Evolutionary conservation across 2,888 invertebrate species (phyloP).

Genomic region (Aphelenchoides bicaudatus): DNA sequence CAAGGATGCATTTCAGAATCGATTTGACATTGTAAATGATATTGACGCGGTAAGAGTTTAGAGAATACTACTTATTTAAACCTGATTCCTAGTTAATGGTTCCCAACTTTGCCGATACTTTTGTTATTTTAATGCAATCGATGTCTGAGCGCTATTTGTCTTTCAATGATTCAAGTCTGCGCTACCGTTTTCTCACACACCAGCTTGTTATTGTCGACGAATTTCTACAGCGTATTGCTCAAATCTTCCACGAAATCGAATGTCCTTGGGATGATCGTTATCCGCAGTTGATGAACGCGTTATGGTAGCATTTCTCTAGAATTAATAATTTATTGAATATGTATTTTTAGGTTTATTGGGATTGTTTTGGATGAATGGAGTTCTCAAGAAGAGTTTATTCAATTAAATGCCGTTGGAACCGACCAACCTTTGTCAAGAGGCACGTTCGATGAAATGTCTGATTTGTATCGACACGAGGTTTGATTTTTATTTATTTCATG

Average conservation of each 20-base stretch:
- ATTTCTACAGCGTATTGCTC: slow-evolving; percentile 35
- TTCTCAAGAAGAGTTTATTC: slow-evolving; percentile 27
- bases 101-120: slow-evolving; percentile 43
- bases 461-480: slow-evolving; percentile 35
- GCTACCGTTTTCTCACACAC: slow-evolving; percentile 34
- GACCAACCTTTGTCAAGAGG: slow-evolving; percentile 29
- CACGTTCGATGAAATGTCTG: slow-evolving; percentile 35
- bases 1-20: slow-evolving; percentile 29
- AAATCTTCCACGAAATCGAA: slow-evolving; percentile 29
- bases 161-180: slow-evolving; percentile 35
- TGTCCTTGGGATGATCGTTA: slow-evolving; percentile 34
- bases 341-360: slow-evolving; percentile 28
- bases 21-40: slow-evolving; percentile 35
- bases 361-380: slow-evolving; percentile 40
- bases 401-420: slow-evolving; percentile 9
- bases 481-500: too few species aligned
- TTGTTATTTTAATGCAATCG: slow-evolving; percentile 40
- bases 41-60: slow-evolving; percentile 31
- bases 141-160: slow-evolving; percentile 38
- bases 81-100: slow-evolving; percentile 30
- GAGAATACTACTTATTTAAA: slow-evolving; percentile 18
- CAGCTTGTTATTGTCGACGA: slow-evolving; percentile 41
- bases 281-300: slow-evolving; percentile 38
- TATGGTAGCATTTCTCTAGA: too few species aligned
- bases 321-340: neutral